Evolutionary conservation across 92 coral and sea anemone genomes (phyloP).

Genomic region (Heliopora coerulea): DNA sequence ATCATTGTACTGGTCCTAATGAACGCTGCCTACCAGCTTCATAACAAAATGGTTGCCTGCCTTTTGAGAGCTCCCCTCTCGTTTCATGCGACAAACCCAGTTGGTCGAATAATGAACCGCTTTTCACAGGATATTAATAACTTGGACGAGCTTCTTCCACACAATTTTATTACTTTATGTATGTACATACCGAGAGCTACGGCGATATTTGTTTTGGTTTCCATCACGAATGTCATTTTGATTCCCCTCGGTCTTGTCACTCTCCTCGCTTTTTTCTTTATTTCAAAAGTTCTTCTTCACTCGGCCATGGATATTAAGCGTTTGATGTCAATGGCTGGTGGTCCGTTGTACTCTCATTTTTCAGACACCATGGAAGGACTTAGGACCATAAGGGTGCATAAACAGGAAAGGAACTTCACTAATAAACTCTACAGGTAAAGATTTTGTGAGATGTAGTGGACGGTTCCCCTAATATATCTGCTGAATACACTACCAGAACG

Average conservation of each 20-base stretch:
- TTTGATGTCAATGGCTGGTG: slow-evolving; percentile 6
- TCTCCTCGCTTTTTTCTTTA: neutral
- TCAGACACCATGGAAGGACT: slow-evolving; percentile 26
- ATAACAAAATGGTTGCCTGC: neutral
- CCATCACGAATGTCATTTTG: slow-evolving; percentile 4
- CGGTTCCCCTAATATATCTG: no score
- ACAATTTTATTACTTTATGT: neutral
- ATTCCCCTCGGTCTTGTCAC: neutral
- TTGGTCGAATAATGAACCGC: slow-evolving; percentile 18
- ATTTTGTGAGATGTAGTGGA: no score
- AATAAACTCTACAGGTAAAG: slow-evolving; percentile 6
- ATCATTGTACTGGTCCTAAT: no score
- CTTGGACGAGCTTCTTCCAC: slow-evolving; percentile 10
- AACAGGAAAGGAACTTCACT: slow-evolving; percentile 1
- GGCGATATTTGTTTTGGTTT: neutral
- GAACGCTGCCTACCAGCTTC: neutral
- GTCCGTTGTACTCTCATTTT: slow-evolving; percentile 23
- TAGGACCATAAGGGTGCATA: neutral
- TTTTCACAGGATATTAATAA: slow-evolving; percentile 28
- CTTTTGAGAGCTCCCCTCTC: slow-evolving; percentile 3
- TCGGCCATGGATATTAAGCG: slow-evolving; percentile 1
- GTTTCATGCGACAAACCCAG: slow-evolving; percentile 11
- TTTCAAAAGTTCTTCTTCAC: neutral
- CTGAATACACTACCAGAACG: no score
- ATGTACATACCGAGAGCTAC: neutral